Evolutionary conservation across 2,797 vertebrate genomes (phyloP).

Genomic region (Kryptopterus vitreolus): DNA sequence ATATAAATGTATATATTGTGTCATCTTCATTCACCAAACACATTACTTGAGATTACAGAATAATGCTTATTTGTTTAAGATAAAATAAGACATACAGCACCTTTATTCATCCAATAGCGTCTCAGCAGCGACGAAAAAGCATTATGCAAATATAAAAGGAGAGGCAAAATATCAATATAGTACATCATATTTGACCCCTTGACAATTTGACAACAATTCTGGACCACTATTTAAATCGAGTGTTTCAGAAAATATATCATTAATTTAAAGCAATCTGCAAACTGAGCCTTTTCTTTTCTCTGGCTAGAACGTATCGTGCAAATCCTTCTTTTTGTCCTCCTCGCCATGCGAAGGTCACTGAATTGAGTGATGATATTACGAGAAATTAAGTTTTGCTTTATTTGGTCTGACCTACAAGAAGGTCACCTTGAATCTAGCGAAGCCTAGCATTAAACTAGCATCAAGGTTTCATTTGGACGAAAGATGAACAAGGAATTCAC

Average conservation of each 20-base stretch:
- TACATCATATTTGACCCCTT: no score
- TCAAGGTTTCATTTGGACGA: conserved; percentile 12
- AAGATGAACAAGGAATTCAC: conserved; percentile 17
- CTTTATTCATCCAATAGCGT: no score
- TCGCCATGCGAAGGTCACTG: conserved; percentile 31
- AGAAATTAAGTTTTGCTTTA: conserved; percentile 54
- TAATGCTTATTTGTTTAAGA: not conserved
- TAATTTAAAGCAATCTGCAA: not conserved
- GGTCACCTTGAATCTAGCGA: conserved; percentile 51
- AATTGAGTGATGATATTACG: conserved; percentile 38
- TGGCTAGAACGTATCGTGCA: conserved; percentile 31
- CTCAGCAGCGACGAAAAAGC: no score
- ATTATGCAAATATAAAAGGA: no score
- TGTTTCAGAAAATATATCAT: not conserved
- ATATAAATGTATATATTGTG: no score
- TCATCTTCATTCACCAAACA: not conserved
- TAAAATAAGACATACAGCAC: no score
- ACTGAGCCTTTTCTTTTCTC: not conserved
- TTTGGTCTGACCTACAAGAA: conserved; percentile 41
- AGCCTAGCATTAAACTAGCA: conserved; percentile 12
- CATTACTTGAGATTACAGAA: not conserved
- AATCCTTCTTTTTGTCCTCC: conserved; percentile 33
- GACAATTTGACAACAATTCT: no score
- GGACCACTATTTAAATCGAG: not conserved
- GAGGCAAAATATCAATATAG: no score